Evolutionary conservation across 2,888 invertebrate species (phyloP).

Genomic region (Arenicola marina): DNA sequence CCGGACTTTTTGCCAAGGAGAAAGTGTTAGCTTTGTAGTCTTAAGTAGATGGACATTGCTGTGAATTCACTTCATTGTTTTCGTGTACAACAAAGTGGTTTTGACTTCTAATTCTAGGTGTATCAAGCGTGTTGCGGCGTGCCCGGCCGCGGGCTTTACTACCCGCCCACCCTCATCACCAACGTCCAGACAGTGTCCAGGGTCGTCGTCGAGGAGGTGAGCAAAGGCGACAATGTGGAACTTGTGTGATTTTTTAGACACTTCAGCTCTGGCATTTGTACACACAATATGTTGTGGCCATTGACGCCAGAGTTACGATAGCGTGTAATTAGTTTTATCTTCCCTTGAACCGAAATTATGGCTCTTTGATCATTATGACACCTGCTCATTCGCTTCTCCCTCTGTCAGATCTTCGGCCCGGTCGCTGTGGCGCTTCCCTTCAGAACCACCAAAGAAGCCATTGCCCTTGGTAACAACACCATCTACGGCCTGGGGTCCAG

Average conservation of each 20-base stretch:
- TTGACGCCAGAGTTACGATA: too few relatives aligned
- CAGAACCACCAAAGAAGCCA: conserved; percentile 67
- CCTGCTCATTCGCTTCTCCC: too few relatives aligned
- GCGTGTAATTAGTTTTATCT: too few relatives aligned
- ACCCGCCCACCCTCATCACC: conserved; percentile 61
- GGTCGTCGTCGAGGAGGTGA: conserved; percentile 62
- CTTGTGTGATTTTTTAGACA: conserved; percentile 1
- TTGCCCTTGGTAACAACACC: conserved; percentile 66
- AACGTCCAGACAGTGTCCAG: conserved; percentile 64
- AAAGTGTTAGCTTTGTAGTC: too few relatives aligned
- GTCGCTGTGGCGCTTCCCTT: conserved; percentile 64
- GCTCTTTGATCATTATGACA: too few relatives aligned
- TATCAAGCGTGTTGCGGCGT: conserved; percentile 44
- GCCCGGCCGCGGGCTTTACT: conserved; percentile 43
- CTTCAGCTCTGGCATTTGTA: neutral
- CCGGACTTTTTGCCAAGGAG: too few relatives aligned
- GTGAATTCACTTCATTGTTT: too few relatives aligned
- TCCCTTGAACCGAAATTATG: too few relatives aligned
- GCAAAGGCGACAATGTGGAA: conserved; percentile 27
- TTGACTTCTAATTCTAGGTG: conserved; percentile 40
- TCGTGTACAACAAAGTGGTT: neutral
- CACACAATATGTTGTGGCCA: too few relatives aligned
- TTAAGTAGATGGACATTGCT: too few relatives aligned
- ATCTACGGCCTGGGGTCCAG: conserved; percentile 65
- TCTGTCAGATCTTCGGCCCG: conserved; percentile 61